Conservation (phyloP, 2,113 vertebrate species). For the Mobula hypostoma region DNA sequence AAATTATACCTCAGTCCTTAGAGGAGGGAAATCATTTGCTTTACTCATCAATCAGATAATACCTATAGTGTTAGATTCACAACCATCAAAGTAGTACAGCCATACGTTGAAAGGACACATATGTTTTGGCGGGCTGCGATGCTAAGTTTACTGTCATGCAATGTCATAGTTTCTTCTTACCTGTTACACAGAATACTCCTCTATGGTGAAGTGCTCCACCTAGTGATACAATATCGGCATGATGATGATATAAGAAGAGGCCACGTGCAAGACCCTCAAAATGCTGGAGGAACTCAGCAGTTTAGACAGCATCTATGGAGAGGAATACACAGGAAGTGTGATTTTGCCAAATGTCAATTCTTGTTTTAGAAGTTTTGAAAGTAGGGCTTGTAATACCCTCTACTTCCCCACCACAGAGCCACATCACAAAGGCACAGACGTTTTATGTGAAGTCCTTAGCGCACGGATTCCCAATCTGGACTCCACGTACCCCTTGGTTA, state of each 20-base stretch:
- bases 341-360: too few relatives aligned
- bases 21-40: background rate
- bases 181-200: background rate
- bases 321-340: too few relatives aligned
- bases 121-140: too few relatives aligned
- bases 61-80: background rate
- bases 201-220: constrained; percentile 1
- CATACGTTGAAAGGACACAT: background rate
- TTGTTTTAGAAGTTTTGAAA: too few relatives aligned
- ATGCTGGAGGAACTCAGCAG: too few relatives aligned
- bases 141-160: background rate
- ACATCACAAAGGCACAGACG: background rate
- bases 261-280: too few relatives aligned
- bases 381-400: background rate
- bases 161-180: background rate
- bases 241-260: background rate
- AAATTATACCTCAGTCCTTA: background rate
- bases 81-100: background rate
- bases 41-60: background rate
- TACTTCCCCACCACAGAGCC: background rate
- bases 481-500: too few relatives aligned
- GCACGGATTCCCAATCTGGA: too few relatives aligned
- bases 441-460: background rate
- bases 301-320: too few relatives aligned
- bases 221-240: background rate